phyloP scores from a whole-genome alignment of 2,888 invertebrate genomes.

The Horisme vitalbata region DNA sequence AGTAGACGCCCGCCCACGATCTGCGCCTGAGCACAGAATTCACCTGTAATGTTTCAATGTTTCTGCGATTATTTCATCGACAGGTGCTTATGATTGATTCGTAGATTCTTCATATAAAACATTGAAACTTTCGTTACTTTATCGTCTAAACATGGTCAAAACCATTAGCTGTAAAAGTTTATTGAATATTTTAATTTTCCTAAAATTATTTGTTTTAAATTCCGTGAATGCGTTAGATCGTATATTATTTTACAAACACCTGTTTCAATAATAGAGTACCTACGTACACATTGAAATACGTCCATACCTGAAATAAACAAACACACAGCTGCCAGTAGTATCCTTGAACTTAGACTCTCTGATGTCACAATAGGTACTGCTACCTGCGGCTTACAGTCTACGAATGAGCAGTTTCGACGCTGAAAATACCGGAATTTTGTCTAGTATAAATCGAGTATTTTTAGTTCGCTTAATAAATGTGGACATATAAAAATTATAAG shows the following conservation, averaged over 20 bases:
- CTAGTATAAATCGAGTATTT: conserved; percentile 64
- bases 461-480: conserved; percentile 56
- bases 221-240: no score
- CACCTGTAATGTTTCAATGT: conserved; percentile 71
- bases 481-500: conserved; percentile 48
- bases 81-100: conserved; percentile 41
- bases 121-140: background rate
- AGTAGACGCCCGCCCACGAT: conserved; percentile 63
- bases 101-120: conserved; percentile 9
- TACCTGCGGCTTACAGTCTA: conserved; percentile 54
- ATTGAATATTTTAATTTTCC: no score
- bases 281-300: conserved; percentile 38
- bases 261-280: conserved; percentile 22
- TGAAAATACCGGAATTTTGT: conserved; percentile 64
- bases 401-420: conserved; percentile 60
- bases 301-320: conserved; percentile 57
- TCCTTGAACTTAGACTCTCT: conserved; percentile 68
- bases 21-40: conserved; percentile 47
- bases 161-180: no score
- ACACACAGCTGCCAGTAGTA: conserved; percentile 35
- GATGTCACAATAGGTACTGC: conserved; percentile 43
- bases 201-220: no score
- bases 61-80: conserved; percentile 43
- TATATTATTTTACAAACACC: conserved; percentile 13
- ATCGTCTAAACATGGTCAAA: no score